Evolutionary conservation across 2,113 vertebrate genomes (phyloP), one percentile per base, ranked within the genome.

Genomic region (Rana temporaria): DNA sequence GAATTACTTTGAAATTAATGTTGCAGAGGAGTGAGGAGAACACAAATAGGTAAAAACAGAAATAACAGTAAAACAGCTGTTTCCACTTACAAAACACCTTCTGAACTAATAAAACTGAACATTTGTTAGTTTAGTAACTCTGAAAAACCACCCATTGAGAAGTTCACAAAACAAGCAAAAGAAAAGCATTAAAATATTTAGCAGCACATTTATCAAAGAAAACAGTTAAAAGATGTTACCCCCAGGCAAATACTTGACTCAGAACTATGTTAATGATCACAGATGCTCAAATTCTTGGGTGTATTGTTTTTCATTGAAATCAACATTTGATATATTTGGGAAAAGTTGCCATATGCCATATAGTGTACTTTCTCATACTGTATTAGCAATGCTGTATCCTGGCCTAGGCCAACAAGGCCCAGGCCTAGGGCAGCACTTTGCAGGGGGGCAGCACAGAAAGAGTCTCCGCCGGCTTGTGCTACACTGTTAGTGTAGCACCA

Each of bases 51-150:
- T 82, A 66, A 74, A 62, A 67, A 55, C 22, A n/a, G 30, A 74
- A 65, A 82, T 26, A 67, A 83, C 81, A 68, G 30, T 60, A 59
- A 76, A 76, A 67, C 81, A 83, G 81, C 81, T 83, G 81, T 57
- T 83, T 68, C 64, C 64, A 76, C 63, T 68, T 76, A 83, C 17
- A 60, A 76, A 83, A 68, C 72, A 76, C 81, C 72, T 60, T 76
- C 63, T 76, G 63, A 60, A 56, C 53, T 75, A 75, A 76, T 76
- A 68, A 67, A 83, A 75, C 15, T 0, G 38, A 76, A 59, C 68
- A 52, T 76, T 76, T 59, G 53, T 62, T 72, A 32, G 42, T 74
- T 74, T 42, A 56, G 53, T 59, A 83, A 16, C 67, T 76, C 9
- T 15, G 17, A 67, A 52, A 60, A 57, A 32, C 63, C 71, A 68